Evolutionary conservation across 1,140 invertebrate genomes (phyloP), one percentile per base, ranked within the genome.

Genomic region (Aphidius ervi): DNA sequence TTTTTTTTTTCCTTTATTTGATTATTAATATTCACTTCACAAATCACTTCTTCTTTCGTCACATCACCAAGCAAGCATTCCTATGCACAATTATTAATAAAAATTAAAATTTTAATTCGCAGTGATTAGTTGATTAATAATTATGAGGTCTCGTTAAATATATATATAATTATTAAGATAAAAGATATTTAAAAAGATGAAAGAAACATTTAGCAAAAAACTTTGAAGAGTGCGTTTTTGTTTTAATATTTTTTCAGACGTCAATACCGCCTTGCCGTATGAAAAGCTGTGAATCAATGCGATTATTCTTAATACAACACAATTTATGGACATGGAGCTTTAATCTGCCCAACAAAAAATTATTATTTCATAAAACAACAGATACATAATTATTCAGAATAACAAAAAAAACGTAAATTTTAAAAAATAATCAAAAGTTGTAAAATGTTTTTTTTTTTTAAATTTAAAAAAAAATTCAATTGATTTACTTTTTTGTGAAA

Each of bases 221-320:
- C 61, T 67, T 68, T 75, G 75, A 78, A 74, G 43, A 62, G 54
- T 47, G 72, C 71, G 71, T 73, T 67, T 77, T 79, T 83, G 80
- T 80, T 79, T 31, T 79, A 76, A 77, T 85, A 76, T 85, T 86
- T 87, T 91, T 91, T 83, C 89, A 92, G 90, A 93, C 83, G 88
- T 92, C 82, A 90, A 86, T 83, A 89, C 89, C 82, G 85, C 89
- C 82, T 88, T 89, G 84, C 90, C 89, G 83, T 93, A 93, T 82
- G 90, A 92, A 86, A 92, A 91, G 85, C 87, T 93, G 83, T 90
- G 87, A 88, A 74, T 74, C 69, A 56, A 56, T 66, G 70, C 71
- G 75, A 54, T 66, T 70, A 70, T 74, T 70, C 70, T 52, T 66
- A 61, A 71, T 74, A 40, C 49, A 53, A 46, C 46, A 46, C 48